These are phyloP conservation scores for Crypturellus tataupa DNA, from an alignment of 2,797 vertebrate genomes.

Conservation along the genomic window DNA sequence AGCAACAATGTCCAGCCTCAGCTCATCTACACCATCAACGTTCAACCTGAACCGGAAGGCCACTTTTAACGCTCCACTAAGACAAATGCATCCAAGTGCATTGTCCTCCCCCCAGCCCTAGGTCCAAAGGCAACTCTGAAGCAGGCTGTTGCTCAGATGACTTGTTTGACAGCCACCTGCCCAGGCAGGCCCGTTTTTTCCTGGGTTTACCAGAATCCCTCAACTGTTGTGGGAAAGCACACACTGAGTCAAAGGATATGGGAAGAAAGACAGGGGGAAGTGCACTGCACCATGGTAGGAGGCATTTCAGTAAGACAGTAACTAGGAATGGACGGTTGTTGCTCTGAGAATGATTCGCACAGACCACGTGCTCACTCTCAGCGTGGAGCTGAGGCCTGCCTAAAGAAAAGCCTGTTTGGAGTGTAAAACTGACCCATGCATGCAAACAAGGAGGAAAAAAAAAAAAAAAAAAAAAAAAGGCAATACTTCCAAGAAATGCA, in stretches of 20 bases:
- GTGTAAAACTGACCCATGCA: neutral
- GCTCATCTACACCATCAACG: neutral
- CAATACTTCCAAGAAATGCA: neutral
- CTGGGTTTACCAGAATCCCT: neutral
- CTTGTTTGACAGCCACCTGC: neutral
- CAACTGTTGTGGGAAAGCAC: neutral
- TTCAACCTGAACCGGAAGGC: neutral
- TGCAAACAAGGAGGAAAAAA: neutral
- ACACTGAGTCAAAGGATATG: accelerated
- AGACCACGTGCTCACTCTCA: neutral
- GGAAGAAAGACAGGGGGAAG: neutral
- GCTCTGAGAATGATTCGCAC: accelerated
- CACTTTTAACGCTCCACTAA: neutral
- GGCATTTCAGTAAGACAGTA: neutral
- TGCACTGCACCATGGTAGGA: neutral
- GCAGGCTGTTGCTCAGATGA: neutral
- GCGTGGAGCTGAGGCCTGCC: neutral
- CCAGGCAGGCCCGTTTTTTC: neutral
- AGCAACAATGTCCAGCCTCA: neutral
- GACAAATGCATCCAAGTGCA: neutral
- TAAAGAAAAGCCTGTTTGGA: neutral
- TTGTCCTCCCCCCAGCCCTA: neutral
- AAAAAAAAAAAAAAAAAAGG: too few relatives aligned
- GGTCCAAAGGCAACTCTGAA: neutral
- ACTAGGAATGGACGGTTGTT: neutral